Base-by-base conservation (phyloP, 2,888 invertebrate species). In the Gonocerus acuteangulatus region DNA sequence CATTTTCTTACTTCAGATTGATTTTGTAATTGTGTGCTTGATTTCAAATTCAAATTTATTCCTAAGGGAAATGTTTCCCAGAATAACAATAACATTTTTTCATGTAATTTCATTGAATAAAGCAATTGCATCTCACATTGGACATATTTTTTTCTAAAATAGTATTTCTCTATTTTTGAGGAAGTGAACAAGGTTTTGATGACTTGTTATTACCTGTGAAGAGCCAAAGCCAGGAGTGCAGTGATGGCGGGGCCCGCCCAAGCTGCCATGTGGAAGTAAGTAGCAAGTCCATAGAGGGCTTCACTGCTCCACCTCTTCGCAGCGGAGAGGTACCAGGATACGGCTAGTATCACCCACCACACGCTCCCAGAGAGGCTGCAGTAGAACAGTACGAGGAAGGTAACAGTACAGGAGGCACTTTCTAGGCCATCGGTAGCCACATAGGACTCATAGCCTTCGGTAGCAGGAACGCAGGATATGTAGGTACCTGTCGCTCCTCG, bases 221-320 rank as follows among this genome's bases (percentile, higher is more conserved):
- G 80, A 32, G 90, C 83, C 36, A 93, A 75, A 16, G 90, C 86
- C 2, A 87, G 86, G 61, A 91, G 88, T 15, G 92, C 89, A 70
- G 90, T 85, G 11, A 89, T 83, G 42, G 90, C 85, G 0, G 93
- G 91, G 69, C 89, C 82, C 62, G 89, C 89, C 93, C 94, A 95
- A 1, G 92, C 87, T 1, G 85, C 82, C 1, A 89, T 83, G 74
- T 94, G 94, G 67, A 93, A 84, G 70, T 91, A 86, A 16, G 88
- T 85, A 0, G 91, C 86, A 23, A 90, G 86, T 51, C 87, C 84
- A 74, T 91, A 91, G 57, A 94, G 81, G 1, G 92, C 91, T 75
- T 94, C 94, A 62, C 90, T 89, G 22, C 91, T 90, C 94, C 94
- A 94, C 72, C 93, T 91, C 72, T 91, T 87, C 47, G 89, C 88